phyloP scores from a whole-genome alignment of 2,113 vertebrate species.

The Clarias batrachus region DNA sequence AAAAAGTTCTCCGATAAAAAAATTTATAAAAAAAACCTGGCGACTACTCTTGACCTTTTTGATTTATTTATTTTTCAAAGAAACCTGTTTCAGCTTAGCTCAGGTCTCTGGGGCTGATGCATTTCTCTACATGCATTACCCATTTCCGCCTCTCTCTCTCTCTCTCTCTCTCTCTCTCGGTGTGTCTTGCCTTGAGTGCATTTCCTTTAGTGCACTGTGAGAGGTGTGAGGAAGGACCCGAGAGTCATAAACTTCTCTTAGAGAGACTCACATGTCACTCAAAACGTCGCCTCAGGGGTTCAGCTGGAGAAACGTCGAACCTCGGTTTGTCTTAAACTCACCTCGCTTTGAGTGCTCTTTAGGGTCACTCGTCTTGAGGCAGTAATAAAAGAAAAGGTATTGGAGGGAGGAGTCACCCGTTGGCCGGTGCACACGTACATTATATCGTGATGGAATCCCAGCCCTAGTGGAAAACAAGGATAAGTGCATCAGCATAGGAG shows the following conservation, averaged over 20 bases:
- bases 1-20: neutral
- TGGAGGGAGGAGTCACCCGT: neutral
- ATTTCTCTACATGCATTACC: constrained; percentile 1
- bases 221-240: constrained; percentile 38
- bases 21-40: neutral
- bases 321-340: constrained; percentile 22
- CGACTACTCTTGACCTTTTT: neutral
- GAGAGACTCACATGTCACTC: constrained; percentile 46
- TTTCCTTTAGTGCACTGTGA: constrained; percentile 34
- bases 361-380: constrained; percentile 11
- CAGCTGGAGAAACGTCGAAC: constrained; percentile 19
- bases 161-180: neutral
- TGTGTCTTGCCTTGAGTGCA: neutral
- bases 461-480: too few relatives aligned
- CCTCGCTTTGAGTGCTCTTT: constrained; percentile 8
- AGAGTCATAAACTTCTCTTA: constrained; percentile 45
- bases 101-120: constrained; percentile 17
- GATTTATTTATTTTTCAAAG: neutral
- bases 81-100: constrained; percentile 13
- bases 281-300: constrained; percentile 36
- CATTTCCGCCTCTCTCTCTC: neutral
- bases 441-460: too few relatives aligned
- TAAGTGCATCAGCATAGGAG: too few relatives aligned
- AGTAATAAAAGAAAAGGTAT: neutral
- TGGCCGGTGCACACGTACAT: neutral